These are phyloP conservation scores for Leptinotarsa texana DNA, from an alignment of 1,140 invertebrate genomes.

Conservation along the genomic window DNA sequence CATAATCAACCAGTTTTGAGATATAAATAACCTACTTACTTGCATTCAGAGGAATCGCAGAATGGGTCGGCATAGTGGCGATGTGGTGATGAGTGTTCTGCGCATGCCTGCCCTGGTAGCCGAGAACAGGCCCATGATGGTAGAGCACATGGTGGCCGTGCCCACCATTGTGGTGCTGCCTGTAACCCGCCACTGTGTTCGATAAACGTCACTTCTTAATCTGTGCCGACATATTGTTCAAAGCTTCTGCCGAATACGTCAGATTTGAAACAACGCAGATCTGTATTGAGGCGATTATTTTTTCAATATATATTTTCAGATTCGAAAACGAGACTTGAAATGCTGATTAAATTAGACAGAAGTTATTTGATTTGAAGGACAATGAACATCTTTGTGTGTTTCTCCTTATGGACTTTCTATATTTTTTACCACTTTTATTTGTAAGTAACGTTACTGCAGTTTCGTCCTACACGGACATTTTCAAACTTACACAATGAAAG, in stretches of 20 bases:
- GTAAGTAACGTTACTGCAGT: no score
- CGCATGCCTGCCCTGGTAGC: constrained; percentile 50
- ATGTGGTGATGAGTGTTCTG: constrained; percentile 48
- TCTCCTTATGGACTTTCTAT: no score
- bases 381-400: no score
- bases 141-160: constrained; percentile 50
- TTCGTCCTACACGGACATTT: no score
- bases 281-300: not conserved
- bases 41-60: constrained; percentile 51
- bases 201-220: constrained; percentile 40
- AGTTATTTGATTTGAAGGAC: no score
- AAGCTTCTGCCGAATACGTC: not conserved
- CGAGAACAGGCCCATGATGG: constrained; percentile 50
- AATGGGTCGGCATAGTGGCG: constrained; percentile 45
- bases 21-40: constrained; percentile 46
- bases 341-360: no score
- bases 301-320: not conserved
- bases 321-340: no score
- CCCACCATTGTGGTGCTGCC: constrained; percentile 52
- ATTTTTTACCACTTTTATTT: no score
- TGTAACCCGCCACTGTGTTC: constrained; percentile 53
- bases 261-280: not conserved
- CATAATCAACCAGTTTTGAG: not conserved
- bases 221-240: not conserved
- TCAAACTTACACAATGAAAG: no score